phyloP scores from a whole-genome alignment of 2,113 vertebrate genomes.

The Grammomys dolichurus region DNA sequence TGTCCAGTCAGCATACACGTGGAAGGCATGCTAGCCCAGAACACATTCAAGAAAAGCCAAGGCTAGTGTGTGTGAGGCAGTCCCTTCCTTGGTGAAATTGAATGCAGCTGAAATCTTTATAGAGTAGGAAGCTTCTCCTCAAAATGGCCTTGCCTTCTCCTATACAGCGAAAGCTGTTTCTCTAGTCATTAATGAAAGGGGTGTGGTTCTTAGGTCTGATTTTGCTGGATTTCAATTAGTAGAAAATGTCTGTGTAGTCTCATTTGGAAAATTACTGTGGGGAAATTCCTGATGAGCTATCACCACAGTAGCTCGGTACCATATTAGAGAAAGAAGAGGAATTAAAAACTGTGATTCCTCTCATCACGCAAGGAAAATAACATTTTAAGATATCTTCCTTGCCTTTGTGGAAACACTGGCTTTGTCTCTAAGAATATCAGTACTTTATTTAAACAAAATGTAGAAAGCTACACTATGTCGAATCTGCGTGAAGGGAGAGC shows the following conservation, averaged over 20 bases:
- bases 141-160: neutral
- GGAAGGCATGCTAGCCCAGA: neutral
- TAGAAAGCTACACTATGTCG: neutral
- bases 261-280: conserved; percentile 43
- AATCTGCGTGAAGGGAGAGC: neutral
- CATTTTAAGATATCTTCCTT: neutral
- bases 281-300: conserved; percentile 36
- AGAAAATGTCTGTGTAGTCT: conserved; percentile 33
- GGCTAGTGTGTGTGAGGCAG: neutral
- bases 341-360: neutral
- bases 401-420: neutral
- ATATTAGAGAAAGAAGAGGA: conserved; percentile 34
- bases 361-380: neutral
- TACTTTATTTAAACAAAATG: neutral
- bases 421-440: conserved; percentile 40
- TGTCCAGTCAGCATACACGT: too few relatives aligned
- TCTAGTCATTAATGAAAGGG: neutral
- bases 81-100: neutral
- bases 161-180: neutral
- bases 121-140: neutral
- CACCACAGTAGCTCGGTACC: neutral
- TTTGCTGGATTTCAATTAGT: neutral
- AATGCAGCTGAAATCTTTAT: neutral
- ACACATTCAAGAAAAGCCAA: neutral
- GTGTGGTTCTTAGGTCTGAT: neutral